These are phyloP conservation scores for Dendropsophus ebraccatus DNA, from an alignment of 2,113 vertebrate species.

Conservation along the genomic window DNA sequence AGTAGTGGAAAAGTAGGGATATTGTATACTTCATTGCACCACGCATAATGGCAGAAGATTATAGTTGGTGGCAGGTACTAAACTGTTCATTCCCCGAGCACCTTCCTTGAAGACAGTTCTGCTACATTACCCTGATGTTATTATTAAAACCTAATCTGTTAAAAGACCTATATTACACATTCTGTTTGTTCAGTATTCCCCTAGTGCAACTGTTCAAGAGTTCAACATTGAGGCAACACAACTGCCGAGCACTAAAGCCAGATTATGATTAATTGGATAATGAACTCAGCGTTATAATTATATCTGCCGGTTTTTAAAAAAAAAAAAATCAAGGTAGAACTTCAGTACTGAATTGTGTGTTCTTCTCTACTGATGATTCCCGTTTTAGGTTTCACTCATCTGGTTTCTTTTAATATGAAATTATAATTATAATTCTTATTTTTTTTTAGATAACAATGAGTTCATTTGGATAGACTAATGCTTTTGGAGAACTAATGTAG, in stretches of 20 bases:
- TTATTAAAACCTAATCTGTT: slow-evolving; percentile 52
- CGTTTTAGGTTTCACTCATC: neutral
- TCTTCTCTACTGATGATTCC: neutral
- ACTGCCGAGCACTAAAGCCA: neutral
- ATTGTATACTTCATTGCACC: slow-evolving; percentile 5
- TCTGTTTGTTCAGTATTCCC: slow-evolving; percentile 35
- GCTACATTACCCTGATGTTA: slow-evolving; percentile 37
- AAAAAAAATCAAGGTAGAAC: neutral
- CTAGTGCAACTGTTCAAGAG: slow-evolving; percentile 1
- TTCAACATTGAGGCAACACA: slow-evolving; percentile 5
- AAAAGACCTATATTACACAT: slow-evolving; percentile 39
- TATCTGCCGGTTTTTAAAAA: neutral
- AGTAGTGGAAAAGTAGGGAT: neutral
- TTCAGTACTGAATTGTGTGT: neutral
- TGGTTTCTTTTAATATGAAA: neutral
- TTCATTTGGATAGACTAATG: neutral
- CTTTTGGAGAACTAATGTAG: neutral
- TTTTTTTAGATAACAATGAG: neutral
- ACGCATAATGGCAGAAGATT: slow-evolving; percentile 28
- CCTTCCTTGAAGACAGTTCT: slow-evolving; percentile 24
- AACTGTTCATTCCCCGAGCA: slow-evolving; percentile 18
- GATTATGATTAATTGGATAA: slow-evolving; percentile 28
- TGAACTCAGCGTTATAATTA: neutral
- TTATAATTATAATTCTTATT: neutral
- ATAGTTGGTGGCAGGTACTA: slow-evolving; percentile 40